Conservation (phyloP, 2,797 vertebrate genomes). For the Lithobates sylvaticus region DNA sequence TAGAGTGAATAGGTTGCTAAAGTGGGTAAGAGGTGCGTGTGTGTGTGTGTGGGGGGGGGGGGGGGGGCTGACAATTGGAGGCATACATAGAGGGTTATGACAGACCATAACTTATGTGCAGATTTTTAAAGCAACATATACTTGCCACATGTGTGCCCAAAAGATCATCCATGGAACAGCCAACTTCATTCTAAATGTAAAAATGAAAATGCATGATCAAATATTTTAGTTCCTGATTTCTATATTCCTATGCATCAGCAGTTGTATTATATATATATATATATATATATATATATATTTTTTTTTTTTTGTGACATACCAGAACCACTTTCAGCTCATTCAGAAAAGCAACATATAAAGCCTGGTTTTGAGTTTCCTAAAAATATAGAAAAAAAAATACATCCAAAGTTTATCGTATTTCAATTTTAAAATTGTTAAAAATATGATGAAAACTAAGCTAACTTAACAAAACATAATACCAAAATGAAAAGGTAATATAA, state of each 20-base stretch:
- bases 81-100: too few relatives aligned
- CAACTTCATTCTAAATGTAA: slow-evolving; percentile 43
- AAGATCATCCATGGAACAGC: slow-evolving; percentile 54
- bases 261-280: background rate
- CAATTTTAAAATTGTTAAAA: background rate
- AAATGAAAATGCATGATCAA: background rate
- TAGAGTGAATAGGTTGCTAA: too few relatives aligned
- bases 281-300: too few relatives aligned
- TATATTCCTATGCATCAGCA: background rate
- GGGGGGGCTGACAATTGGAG: too few relatives aligned
- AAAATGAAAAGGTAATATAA: too few relatives aligned
- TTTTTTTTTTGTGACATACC: slow-evolving; percentile 28
- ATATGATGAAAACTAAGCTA: too few relatives aligned
- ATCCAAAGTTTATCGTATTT: background rate
- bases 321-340: slow-evolving; percentile 45
- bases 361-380: slow-evolving; percentile 52
- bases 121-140: background rate
- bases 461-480: too few relatives aligned
- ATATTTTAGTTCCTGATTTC: background rate
- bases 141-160: slow-evolving; percentile 49
- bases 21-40: too few relatives aligned
- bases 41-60: too few relatives aligned
- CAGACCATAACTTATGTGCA: background rate
- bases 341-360: slow-evolving; percentile 38
- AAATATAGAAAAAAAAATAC: background rate